phyloP scores from a whole-genome alignment of 2,113 vertebrate species.

The Osmerus mordax region DNA sequence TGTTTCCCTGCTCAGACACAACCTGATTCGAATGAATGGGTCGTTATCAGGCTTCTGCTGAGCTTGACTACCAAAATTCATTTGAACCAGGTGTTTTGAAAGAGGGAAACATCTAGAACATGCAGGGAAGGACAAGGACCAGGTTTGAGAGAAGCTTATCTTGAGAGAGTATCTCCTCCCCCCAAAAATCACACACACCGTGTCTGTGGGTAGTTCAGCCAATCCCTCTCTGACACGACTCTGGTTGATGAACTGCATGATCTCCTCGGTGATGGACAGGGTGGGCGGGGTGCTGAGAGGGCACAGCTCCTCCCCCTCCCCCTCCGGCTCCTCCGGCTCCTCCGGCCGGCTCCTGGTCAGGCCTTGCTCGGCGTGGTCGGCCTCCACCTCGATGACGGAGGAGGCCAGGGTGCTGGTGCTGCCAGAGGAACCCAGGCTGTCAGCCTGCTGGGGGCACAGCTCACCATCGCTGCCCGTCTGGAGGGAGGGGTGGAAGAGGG shows the following conservation, averaged over 20 bases:
- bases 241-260: slow-evolving; percentile 82
- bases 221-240: slow-evolving; percentile 66
- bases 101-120: too few relatives aligned
- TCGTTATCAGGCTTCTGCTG: too few relatives aligned
- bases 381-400: slow-evolving; percentile 57
- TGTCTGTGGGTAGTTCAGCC: slow-evolving; percentile 21
- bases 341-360: slow-evolving; percentile 27
- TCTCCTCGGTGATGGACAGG: slow-evolving; percentile 85
- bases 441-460: slow-evolving; percentile 48
- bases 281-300: slow-evolving; percentile 64
- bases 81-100: too few relatives aligned
- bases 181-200: slow-evolving; percentile 20
- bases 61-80: too few relatives aligned
- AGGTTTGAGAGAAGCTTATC: background rate
- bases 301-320: slow-evolving; percentile 50
- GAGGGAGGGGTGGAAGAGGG: slow-evolving; percentile 12
- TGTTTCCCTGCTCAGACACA: too few relatives aligned
- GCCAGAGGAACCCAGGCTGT: slow-evolving; percentile 44
- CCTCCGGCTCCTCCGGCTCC: slow-evolving; percentile 44
- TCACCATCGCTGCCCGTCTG: slow-evolving; percentile 76
- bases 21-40: too few relatives aligned
- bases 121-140: too few relatives aligned
- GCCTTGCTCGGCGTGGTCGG: too few relatives aligned
- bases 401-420: slow-evolving; percentile 45
- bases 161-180: background rate